A percentile compares a stretch with the other conserved stretches of the same genome.
Conservation (phyloP, 2,797 vertebrate species). For the Pelodytes ibericus region DNA sequence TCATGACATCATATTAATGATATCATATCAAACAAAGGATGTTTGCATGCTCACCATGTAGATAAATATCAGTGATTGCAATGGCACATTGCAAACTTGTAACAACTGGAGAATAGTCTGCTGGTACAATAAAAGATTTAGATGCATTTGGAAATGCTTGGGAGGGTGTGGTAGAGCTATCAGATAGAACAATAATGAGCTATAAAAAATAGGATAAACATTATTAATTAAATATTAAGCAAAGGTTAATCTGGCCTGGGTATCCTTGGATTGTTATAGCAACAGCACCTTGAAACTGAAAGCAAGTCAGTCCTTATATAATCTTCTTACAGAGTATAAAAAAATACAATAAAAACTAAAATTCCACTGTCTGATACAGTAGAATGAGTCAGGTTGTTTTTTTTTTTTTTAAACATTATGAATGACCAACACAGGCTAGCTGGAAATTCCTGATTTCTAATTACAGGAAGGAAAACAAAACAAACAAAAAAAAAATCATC, state of each 20-base stretch:
- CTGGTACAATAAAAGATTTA: neutral
- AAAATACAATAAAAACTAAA: constrained; percentile 50
- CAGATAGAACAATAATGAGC: no score
- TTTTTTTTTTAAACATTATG: neutral
- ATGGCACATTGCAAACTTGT: neutral
- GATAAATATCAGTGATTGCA: neutral
- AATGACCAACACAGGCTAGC: neutral
- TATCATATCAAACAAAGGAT: neutral
- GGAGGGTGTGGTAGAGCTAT: no score
- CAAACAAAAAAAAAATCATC: neutral
- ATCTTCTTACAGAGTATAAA: neutral
- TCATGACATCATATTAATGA: no score
- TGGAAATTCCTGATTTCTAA: neutral
- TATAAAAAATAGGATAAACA: neutral
- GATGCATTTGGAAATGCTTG: constrained; percentile 10
- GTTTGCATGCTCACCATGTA: neutral
- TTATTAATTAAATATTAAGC: neutral
- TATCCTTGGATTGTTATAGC: neutral
- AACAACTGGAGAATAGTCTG: neutral
- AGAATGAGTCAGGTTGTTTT: constrained; percentile 10
- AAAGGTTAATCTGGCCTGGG: neutral
- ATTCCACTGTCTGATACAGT: constrained; percentile 54
- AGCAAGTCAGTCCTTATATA: neutral
- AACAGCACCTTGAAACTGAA: neutral
- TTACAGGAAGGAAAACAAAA: neutral